phyloP scores from a whole-genome alignment of 2,797 vertebrate species.

The Paedocypris micromegethes region DNA sequence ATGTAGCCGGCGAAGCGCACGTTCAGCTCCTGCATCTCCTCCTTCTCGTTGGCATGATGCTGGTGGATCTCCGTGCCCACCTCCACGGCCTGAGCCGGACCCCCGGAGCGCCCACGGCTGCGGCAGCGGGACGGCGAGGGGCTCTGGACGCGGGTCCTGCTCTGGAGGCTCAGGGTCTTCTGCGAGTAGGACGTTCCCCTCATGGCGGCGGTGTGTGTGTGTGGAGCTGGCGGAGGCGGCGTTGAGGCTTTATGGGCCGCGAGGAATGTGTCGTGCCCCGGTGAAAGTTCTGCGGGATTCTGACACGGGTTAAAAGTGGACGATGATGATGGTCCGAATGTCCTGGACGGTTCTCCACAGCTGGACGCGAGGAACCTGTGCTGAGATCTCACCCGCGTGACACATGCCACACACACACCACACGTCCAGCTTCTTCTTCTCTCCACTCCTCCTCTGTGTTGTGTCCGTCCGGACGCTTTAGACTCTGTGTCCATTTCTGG shows the following conservation, averaged over 20 bases:
- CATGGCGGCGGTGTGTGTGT: conserved; percentile 39
- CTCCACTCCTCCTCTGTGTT: too few relatives aligned
- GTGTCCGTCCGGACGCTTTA: too few relatives aligned
- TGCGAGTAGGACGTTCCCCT: conserved; percentile 48
- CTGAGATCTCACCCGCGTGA: too few relatives aligned
- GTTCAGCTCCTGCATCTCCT: conserved; percentile 74
- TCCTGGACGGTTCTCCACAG: conserved; percentile 54
- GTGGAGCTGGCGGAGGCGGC: conserved; percentile 39
- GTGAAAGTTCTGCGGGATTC: conserved; percentile 62
- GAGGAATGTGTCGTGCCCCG: conserved; percentile 66
- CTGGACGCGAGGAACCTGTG: conserved; percentile 13
- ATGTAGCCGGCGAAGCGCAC: conserved; percentile 73
- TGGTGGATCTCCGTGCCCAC: conserved; percentile 68
- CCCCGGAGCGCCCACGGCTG: conserved; percentile 58
- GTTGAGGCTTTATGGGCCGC: conserved; percentile 52
- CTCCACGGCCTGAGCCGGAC: conserved; percentile 53
- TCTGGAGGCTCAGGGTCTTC: conserved; percentile 52
- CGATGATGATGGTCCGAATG: conserved; percentile 55
- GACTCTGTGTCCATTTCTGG: too few relatives aligned
- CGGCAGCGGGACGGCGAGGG: conserved; percentile 64
- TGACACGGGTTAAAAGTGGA: conserved; percentile 68
- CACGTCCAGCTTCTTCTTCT: too few relatives aligned
- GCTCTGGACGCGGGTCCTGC: conserved; percentile 60
- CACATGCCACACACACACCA: too few relatives aligned
- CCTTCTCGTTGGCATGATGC: conserved; percentile 71